These are phyloP conservation scores for Rhynchonema sp. DNA, from an alignment of 2,888 invertebrate genomes.

Conservation along the genomic window DNA sequence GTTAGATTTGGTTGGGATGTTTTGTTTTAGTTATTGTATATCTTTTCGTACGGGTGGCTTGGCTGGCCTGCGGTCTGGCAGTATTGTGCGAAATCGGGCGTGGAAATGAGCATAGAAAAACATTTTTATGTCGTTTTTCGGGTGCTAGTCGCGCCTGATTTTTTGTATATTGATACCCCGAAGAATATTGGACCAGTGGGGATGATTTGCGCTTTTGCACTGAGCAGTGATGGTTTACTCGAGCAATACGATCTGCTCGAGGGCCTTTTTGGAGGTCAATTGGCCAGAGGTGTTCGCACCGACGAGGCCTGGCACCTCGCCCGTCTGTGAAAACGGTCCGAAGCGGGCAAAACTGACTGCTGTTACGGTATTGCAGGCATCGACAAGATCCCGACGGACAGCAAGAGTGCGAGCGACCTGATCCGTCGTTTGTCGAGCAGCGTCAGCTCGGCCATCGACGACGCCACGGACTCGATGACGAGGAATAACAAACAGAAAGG, in stretches of 20 bases:
- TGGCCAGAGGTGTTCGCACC: no score
- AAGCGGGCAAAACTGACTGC: not conserved
- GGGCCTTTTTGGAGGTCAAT: no score
- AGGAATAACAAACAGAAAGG: slow-evolving; percentile 49
- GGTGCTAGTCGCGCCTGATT: no score
- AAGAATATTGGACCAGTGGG: no score
- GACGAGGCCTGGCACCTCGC: no score
- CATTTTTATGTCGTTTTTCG: not conserved
- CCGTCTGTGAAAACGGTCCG: no score
- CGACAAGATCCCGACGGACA: slow-evolving; percentile 43
- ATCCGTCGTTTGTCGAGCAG: slow-evolving; percentile 65
- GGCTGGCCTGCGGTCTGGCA: not conserved
- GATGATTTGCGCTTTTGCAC: no score
- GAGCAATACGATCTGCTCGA: no score
- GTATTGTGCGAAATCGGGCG: not conserved
- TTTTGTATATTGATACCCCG: no score
- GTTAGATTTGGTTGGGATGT: no score
- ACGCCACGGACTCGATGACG: slow-evolving; percentile 83
- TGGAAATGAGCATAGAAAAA: not conserved
- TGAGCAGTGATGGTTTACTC: no score
- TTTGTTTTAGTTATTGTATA: not conserved
- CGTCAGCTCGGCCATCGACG: slow-evolving; percentile 79
- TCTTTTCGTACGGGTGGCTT: no score
- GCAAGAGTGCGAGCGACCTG: slow-evolving; percentile 41
- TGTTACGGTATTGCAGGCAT: slow-evolving; percentile 41